These are phyloP conservation scores for mouse (Mus musculus) DNA, from an alignment of 2,113 vertebrate genomes.

Conservation along the genomic window GRCm39 chr8:104452501-104453000, in stretches of 20 bases:
- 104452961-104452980: conserved; percentile 40
- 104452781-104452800: neutral
- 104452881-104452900: conserved; percentile 65
- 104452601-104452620: neutral
- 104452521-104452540: neutral
- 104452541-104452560: conserved; percentile 21
- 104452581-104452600: neutral
- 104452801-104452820: neutral
- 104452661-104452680: neutral
- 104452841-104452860: conserved; percentile 37
- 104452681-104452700: neutral
- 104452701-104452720: neutral
- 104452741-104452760: neutral
- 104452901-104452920: conserved; percentile 71
- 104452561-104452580: conserved; percentile 14
- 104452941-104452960: conserved; percentile 68
- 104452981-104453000: conserved; percentile 67
- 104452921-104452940: conserved; percentile 64
- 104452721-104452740: neutral
- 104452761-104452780: neutral
- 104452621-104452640: neutral
- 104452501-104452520: neutral
- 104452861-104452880: conserved; percentile 68
- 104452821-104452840: neutral
- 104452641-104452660: neutral